Evolutionary conservation across 2,797 vertebrate genomes (phyloP).

Genomic region (Uromys caudimaculatus): DNA sequence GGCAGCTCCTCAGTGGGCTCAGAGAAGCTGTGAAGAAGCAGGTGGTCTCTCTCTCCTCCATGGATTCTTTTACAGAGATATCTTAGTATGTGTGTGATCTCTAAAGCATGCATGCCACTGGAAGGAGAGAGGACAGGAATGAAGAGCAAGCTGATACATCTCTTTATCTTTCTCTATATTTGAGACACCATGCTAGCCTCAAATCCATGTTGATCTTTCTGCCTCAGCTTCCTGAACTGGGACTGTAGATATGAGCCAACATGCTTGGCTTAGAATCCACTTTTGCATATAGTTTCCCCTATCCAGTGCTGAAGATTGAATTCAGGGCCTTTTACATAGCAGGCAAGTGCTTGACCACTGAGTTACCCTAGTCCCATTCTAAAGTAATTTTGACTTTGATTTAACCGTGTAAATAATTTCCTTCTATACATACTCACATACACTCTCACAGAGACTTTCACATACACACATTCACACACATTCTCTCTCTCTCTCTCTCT

Average conservation of each 20-base stretch:
- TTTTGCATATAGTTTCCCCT: neutral
- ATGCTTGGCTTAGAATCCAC: neutral
- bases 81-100: neutral
- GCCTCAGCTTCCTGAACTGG: neutral
- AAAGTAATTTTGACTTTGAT: conserved; percentile 2
- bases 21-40: neutral
- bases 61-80: neutral
- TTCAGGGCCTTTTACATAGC: neutral
- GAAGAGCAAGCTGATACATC: neutral
- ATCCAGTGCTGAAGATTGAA: neutral
- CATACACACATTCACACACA: neutral
- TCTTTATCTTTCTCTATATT: neutral
- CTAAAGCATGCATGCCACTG: neutral
- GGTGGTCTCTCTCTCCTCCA: too few species aligned
- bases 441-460: too few species aligned
- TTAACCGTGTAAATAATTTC: neutral
- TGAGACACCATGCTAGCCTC: neutral
- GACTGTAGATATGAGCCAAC: neutral
- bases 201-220: too few species aligned
- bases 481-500: too few species aligned
- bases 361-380: neutral
- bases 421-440: neutral
- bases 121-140: neutral
- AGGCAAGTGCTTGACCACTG: neutral
- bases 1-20: neutral